Percentiles rank a stretch among this genome's conserved stretches.
Evolutionary conservation across 2,888 invertebrate genomes (phyloP).

Genomic region (Xiphydria camelus): DNA sequence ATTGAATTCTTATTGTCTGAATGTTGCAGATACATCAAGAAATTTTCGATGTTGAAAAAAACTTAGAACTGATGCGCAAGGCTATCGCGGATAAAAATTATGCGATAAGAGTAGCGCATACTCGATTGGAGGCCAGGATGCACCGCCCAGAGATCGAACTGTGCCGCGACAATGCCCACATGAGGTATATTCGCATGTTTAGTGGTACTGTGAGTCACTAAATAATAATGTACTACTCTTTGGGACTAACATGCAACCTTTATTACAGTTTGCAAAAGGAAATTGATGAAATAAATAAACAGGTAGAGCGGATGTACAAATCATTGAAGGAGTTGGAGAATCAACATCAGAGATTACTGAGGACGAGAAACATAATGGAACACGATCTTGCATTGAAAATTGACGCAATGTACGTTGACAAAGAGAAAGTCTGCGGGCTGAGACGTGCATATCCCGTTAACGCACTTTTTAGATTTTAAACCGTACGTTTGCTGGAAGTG

Average conservation of each 20-base stretch:
- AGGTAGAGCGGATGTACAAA: conserved; percentile 78
- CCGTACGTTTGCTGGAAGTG: too few relatives aligned
- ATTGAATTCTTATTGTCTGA: conserved; percentile 7
- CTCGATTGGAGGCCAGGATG: conserved; percentile 84
- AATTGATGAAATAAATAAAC: conserved; percentile 81
- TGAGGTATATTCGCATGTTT: conserved; percentile 62
- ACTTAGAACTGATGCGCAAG: conserved; percentile 85
- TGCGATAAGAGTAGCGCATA: conserved; percentile 84
- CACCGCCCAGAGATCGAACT: conserved; percentile 88
- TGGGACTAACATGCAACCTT: conserved; percentile 17
- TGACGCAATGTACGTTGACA: conserved; percentile 88
- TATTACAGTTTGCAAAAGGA: conserved; percentile 76
- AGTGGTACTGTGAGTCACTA: not conserved
- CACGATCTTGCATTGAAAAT: conserved; percentile 84
- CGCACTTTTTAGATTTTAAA: conserved; percentile 76
- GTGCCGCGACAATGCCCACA: conserved; percentile 83
- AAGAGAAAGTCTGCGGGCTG: conserved; percentile 92
- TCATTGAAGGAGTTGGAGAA: conserved; percentile 84
- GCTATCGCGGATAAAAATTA: conserved; percentile 87
- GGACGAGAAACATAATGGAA: conserved; percentile 82
- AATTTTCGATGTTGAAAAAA: conserved; percentile 91
- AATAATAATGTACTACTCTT: too few relatives aligned
- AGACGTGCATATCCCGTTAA: conserved; percentile 89
- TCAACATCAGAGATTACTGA: conserved; percentile 82
- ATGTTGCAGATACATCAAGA: conserved; percentile 81